A percentile compares a stretch with the other conserved stretches of the same genome.
phyloP scores from a whole-genome alignment of 2,888 invertebrate genomes.

The Anorthoa munda region DNA sequence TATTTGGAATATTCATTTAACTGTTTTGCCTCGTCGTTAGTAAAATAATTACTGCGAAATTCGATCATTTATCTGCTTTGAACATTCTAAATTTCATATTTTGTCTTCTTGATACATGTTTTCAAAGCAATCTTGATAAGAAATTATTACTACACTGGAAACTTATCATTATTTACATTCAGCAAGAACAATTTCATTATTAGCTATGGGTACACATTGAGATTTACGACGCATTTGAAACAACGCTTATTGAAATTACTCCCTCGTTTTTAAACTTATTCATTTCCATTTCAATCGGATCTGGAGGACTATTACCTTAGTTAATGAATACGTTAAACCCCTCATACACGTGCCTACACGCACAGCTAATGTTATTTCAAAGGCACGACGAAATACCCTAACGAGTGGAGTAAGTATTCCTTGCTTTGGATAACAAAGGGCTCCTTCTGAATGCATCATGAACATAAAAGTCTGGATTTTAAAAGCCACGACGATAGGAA shows the following conservation, averaged over 20 bases:
- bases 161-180: conserved; percentile 45
- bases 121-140: conserved; percentile 24
- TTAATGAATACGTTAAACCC: conserved; percentile 78
- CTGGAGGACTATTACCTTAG: conserved; percentile 67
- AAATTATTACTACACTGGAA: conserved; percentile 10
- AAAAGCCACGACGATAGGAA: conserved; percentile 76
- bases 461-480: conserved; percentile 82
- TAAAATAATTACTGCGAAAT: conserved; percentile 6
- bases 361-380: conserved; percentile 85
- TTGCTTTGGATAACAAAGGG: conserved; percentile 83
- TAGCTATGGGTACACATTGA: conserved; percentile 10
- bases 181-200: conserved; percentile 32
- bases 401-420: conserved; percentile 79
- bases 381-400: conserved; percentile 84
- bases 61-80: neutral
- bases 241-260: conserved; percentile 28
- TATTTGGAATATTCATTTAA: conserved; percentile 40
- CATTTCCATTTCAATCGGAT: conserved; percentile 69
- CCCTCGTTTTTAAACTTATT: conserved; percentile 48
- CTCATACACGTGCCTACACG: conserved; percentile 70
- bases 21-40: conserved; percentile 8
- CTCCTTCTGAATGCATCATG: conserved; percentile 84
- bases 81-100: conserved; percentile 19
- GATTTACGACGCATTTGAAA: conserved; percentile 38
- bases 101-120: conserved; percentile 5